These are phyloP conservation scores for Cyanoramphus novaezelandiae DNA, from an alignment of 2,113 vertebrate species.

Conservation along the genomic window DNA sequence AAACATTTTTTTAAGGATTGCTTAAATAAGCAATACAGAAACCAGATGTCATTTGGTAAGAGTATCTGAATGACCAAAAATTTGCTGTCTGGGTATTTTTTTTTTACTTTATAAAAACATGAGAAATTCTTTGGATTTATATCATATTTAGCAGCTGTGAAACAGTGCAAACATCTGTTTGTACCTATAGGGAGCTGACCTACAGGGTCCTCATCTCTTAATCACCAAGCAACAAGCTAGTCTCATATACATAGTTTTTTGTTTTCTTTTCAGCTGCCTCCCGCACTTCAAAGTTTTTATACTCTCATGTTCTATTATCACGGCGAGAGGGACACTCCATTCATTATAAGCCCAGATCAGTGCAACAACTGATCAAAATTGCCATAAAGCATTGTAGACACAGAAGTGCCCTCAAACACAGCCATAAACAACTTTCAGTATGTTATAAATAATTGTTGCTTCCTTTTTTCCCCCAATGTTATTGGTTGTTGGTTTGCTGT, in stretches of 20 bases:
- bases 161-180: conserved; percentile 86
- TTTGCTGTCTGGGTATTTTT: conserved; percentile 84
- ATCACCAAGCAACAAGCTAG: conserved; percentile 76
- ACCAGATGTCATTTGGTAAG: conserved; percentile 87
- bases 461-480: not conserved
- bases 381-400: not conserved
- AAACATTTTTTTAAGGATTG: conserved; percentile 84
- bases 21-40: conserved; percentile 86
- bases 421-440: not conserved
- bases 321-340: conserved; percentile 45
- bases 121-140: conserved; percentile 90
- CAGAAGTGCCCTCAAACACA: not conserved
- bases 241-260: conserved; percentile 74
- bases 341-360: conserved; percentile 49
- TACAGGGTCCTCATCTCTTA: conserved; percentile 72
- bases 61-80: conserved; percentile 85
- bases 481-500: not conserved
- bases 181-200: conserved; percentile 82
- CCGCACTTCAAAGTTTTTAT: conserved; percentile 77
- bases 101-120: conserved; percentile 82
- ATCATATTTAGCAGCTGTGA: conserved; percentile 87
- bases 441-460: not conserved
- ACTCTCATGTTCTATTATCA: conserved; percentile 62
- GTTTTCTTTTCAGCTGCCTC: conserved; percentile 76
- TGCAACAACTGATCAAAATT: conserved; percentile 3